These are phyloP conservation scores for Zosterops japonicus DNA, from an alignment of 2,113 vertebrate species.

Conservation along the genomic window DNA sequence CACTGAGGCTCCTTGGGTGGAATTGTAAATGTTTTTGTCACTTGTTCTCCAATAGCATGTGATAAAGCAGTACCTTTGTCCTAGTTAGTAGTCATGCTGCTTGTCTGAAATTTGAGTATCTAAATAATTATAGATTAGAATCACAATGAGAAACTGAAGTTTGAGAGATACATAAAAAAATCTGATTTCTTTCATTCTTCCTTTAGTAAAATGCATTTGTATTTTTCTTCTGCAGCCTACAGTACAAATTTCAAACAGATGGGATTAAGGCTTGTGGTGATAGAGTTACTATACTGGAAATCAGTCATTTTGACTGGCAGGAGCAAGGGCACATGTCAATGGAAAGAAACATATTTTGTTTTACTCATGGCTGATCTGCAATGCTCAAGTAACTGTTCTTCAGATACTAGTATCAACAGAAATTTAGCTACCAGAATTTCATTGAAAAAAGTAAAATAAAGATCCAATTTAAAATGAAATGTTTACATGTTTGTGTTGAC, in stretches of 20 bases:
- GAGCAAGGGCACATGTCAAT: constrained; percentile 2
- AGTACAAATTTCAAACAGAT: constrained; percentile 42
- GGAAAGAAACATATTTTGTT: not conserved
- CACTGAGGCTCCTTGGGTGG: not conserved
- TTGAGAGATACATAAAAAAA: not conserved
- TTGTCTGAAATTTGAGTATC: not conserved
- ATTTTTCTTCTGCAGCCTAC: not conserved
- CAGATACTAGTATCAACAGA: not conserved
- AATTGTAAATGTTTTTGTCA: not conserved
- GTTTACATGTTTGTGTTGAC: not conserved
- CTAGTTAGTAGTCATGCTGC: not conserved
- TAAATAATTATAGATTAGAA: not conserved
- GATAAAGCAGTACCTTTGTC: not conserved
- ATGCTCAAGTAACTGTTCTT: not conserved
- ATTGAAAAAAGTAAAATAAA: not conserved
- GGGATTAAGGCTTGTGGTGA: not conserved
- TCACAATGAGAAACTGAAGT: not conserved
- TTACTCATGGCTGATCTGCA: not conserved
- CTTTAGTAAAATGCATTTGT: not conserved
- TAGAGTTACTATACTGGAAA: constrained; percentile 11
- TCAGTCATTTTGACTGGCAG: constrained; percentile 45
- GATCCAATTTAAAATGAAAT: not conserved
- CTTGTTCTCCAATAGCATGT: not conserved
- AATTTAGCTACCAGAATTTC: not conserved
- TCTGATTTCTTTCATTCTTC: not conserved